Base-by-base conservation (phyloP, 2,797 vertebrate species). In the Vipera ursinii region DNA sequence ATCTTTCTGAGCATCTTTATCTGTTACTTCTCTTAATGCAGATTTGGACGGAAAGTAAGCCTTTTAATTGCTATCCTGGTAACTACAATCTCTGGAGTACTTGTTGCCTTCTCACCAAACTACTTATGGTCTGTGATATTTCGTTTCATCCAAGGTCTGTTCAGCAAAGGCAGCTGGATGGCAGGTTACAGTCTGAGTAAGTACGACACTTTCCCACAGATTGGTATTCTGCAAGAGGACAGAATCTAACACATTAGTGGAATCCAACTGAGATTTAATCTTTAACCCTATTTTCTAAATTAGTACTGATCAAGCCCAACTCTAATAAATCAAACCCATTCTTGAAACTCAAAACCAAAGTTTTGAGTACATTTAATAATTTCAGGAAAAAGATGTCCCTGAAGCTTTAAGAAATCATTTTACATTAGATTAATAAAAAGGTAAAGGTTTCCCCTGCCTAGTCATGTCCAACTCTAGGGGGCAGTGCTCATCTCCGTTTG, bases 11-110 rank as follows among this genome's bases (percentile, higher is more conserved):
- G 15, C 55, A n/a, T 38, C 28, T 93, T 86, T 55, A 44, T 24
- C 1, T 0, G 0, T 93, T 0, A 38, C 65, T 92, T 28, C 94
- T 86, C 93, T 93, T 53, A 73, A 95, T 44, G 22, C 91, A 98
- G 98, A 95, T 98, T 98, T 96, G 98, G 98, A 56, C 98, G 98
- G 4, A 98, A 98, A 93, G 95, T 96, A 94, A 98, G 98, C 78
- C 93, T 98, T 90, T 51, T 98, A 59, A 55, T 22, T 1, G 97
- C 97, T 8, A 94, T 97, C 88, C 85, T 97, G 94, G 93, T 97
- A 89, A 98, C 95, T 0, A 2, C 96, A 9, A 17, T 95, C 0
- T 96, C 96, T 63, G 98, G 98, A 48, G 93, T 98, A 2, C 96
- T 98, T 65, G 95, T 98, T 94, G 97, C 97, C 2, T 90, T 98